These are phyloP conservation scores for Amblyteles armatorius DNA, from an alignment of 2,888 invertebrate species.

Conservation along the genomic window DNA sequence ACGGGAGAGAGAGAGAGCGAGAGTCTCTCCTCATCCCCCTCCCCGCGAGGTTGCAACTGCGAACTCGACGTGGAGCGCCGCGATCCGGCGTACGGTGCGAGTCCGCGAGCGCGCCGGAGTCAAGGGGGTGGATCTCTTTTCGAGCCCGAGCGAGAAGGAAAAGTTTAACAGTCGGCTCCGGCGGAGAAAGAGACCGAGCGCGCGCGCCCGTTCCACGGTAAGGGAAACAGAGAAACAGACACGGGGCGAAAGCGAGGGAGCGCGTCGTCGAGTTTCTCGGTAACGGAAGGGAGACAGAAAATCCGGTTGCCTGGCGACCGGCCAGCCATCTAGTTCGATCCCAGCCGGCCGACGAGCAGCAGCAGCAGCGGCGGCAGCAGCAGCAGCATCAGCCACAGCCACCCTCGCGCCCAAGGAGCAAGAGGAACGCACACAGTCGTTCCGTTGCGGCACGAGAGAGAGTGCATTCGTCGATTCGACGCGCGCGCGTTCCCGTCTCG, in stretches of 20 bases:
- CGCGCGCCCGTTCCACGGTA: not conserved
- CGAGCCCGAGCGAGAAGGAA: slow-evolving; percentile 14
- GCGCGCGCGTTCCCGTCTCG: slow-evolving; percentile 13
- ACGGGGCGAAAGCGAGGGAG: slow-evolving; percentile 26
- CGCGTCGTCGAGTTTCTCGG: slow-evolving; percentile 55
- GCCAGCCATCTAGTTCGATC: slow-evolving; percentile 84
- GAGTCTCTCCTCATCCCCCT: not conserved
- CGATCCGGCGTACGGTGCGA: not conserved
- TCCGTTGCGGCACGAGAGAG: slow-evolving; percentile 53
- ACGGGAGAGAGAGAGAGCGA: not conserved
- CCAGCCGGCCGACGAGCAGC: slow-evolving; percentile 80
- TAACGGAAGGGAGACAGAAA: slow-evolving; percentile 72
- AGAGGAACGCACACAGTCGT: slow-evolving; percentile 42
- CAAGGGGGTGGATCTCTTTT: slow-evolving; percentile 14
- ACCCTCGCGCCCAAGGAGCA: slow-evolving; percentile 61
- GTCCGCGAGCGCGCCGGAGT: not conserved
- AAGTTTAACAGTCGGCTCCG: no score
- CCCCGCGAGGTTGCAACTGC: not conserved
- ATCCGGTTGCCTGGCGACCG: slow-evolving; percentile 83
- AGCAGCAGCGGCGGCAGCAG: slow-evolving; percentile 71
- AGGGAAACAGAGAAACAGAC: slow-evolving; percentile 40
- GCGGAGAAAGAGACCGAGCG: not conserved
- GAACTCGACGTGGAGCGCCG: not conserved
- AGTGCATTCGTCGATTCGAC: slow-evolving; percentile 48
- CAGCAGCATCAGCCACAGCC: slow-evolving; percentile 65